Evolutionary conservation across 2,113 vertebrate genomes (phyloP), one percentile per base, ranked within the genome.

Genomic region (Rhinolophus ferrumequinum): DNA sequence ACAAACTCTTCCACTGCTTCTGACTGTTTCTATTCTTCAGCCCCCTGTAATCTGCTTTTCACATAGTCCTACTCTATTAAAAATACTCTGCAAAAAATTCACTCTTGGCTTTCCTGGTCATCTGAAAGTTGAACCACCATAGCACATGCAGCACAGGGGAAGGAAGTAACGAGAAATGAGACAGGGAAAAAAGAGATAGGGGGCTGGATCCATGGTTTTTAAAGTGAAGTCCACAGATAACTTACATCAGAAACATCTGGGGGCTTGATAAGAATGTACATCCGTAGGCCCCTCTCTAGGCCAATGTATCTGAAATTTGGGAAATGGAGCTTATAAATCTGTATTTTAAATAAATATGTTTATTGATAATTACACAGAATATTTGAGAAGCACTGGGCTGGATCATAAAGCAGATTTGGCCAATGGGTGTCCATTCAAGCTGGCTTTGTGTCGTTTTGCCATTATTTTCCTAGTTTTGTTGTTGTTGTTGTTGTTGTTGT

Each of bases 81-180:
- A 80, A 93, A 24, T 70, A 50, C 54, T 62, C 64, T 50, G 64
- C 38, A 77, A 28, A 77, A 79, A 93, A 19, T 30, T 80, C 28
- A n/a, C n/a, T 76, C 41, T 44, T 24, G 69, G 85, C 47, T 54
- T 66, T 93, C 6, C 70, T 66, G 64, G 64, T 41, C 44, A 66
- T 33, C n/a, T 19, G 21, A 33, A 76, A 81, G 24, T 30, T 44
- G 41, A 44, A 44, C 41, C 41, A 54, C 22, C 3, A 33, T 77
- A 33, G 30, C 84, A 38, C n/a, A 18, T 2, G 30, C 10, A 54
- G 7, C 19, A 10, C 1, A 0, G 7, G 11, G 7, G 35, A 33
- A 72, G n/a, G 26, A 28, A 47, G 9, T 19, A 30, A 30, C 3
- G 14, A 66, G 22, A 44, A n/a, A 33, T 56, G 47, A 62, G 50